phyloP scores from a whole-genome alignment of 1,140 invertebrate species.

The Choristoneura fumiferana region DNA sequence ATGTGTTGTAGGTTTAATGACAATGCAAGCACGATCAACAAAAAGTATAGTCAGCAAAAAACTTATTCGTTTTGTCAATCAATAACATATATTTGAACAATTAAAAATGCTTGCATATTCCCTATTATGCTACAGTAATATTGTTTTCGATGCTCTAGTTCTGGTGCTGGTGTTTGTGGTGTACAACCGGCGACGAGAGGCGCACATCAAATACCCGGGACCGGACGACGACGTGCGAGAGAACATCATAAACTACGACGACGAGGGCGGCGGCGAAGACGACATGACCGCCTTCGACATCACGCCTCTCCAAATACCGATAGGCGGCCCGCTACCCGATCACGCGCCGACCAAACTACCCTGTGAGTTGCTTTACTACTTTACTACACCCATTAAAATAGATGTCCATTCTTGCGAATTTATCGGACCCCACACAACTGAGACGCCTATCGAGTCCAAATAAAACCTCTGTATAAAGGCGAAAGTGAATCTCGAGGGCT shows the following conservation, averaged over 20 bases:
- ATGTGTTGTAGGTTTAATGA: no score
- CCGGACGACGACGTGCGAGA: constrained; percentile 98
- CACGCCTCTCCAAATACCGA: constrained; percentile 95
- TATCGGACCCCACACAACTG: not conserved
- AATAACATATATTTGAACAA: no score
- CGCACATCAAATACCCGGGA: constrained; percentile 96
- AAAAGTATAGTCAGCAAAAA: no score
- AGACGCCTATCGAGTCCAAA: not conserved
- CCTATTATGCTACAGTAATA: no score
- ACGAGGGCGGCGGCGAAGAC: constrained; percentile 98
- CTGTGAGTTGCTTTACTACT: constrained; percentile 82
- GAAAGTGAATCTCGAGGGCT: not conserved
- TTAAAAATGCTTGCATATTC: no score
- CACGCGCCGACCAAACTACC: constrained; percentile 88
- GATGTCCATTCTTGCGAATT: not conserved
- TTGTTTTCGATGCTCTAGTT: constrained; percentile 80
- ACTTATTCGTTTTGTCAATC: no score
- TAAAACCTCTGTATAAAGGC: constrained; percentile 12
- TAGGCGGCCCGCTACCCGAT: constrained; percentile 91
- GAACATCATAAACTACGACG: constrained; percentile 99
- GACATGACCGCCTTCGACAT: constrained; percentile 99
- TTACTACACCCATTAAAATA: constrained; percentile 7
- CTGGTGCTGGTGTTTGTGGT: constrained; percentile 96
- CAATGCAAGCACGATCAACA: no score
- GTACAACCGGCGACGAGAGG: constrained; percentile 93